Base-by-base conservation (phyloP, 2,797 vertebrate genomes). In the Thripadectes ignobilis region DNA sequence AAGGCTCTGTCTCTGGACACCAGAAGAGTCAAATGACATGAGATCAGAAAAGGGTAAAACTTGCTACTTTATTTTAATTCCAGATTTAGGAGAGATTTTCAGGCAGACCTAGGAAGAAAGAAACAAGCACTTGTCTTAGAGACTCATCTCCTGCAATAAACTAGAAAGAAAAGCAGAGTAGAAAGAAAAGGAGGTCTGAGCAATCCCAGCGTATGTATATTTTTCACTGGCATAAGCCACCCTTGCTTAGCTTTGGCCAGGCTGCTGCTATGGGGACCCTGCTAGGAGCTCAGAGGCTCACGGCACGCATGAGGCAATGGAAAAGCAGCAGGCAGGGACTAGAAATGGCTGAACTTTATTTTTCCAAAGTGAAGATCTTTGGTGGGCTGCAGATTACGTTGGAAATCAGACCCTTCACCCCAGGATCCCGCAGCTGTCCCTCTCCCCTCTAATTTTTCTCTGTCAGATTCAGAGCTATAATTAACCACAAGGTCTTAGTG, bases 401-500 rank as follows among this genome's bases (percentile, higher is more conserved):
- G 95, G 98, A 98, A 98, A 98, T 98, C 96, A 98, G 98, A 98
- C 97, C 82, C 97, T 97, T 72, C 55, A 78, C 89, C 83, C 93
- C 96, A 95, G 97, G 97, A 97, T 96, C 97, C 93, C 48, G 97
- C 98, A 99, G 98, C 98, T 99, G 98, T 99, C 98, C 97, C 92
- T 97, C 98, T 98, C 98, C 98, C 98, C 97, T 98, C 98, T 98
- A 98, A 99, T 99, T 99, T 98, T 98, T 99, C 98, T 98, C 98
- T 98, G 98, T 98, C 98, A 99, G 98, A 98, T 98, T 98, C 98
- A 88, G 98, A 98, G 97, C 98, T 99, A 99, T 98, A 99, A 99
- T 99, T 99, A 99, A 98, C 98, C 98, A 95, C 98, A 98, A 98
- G 98, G 98, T 98, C 97, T 98, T 96, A 96, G 97, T 97, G 97